Conservation (phyloP, 2,113 vertebrate genomes). For the Boleophthalmus pectinirostris region DNA sequence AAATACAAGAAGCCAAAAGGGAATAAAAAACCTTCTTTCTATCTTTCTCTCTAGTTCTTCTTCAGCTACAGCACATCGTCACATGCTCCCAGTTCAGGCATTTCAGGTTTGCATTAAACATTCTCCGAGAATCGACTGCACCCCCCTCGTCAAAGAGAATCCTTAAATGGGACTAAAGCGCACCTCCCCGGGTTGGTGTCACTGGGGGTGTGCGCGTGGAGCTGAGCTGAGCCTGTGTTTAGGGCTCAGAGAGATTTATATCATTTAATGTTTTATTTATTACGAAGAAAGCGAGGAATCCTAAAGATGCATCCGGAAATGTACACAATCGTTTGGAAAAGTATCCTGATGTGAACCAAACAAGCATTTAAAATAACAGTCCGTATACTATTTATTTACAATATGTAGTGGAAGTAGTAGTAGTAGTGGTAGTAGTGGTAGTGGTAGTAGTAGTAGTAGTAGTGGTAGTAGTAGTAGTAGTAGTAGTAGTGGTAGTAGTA, state of each 20-base stretch:
- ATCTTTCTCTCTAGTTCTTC: not conserved
- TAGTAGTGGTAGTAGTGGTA: too few relatives aligned
- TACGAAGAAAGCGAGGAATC: not conserved
- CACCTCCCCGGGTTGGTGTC: not conserved
- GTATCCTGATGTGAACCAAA: not conserved
- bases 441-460: too few relatives aligned
- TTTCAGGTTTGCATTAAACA: not conserved
- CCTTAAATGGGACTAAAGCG: not conserved
- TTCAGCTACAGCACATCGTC: not conserved
- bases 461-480: too few relatives aligned
- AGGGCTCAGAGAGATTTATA: not conserved
- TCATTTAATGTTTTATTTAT: slow-evolving; percentile 1
- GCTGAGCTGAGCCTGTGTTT: not conserved
- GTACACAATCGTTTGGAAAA: not conserved
- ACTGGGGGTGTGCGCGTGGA: not conserved
- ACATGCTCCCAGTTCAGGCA: not conserved
- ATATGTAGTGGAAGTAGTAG: too few relatives aligned
- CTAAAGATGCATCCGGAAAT: not conserved
- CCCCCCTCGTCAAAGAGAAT: not conserved
- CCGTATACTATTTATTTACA: not conserved
- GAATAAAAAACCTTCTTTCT: not conserved
- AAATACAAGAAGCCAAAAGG: not conserved
- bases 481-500: too few relatives aligned
- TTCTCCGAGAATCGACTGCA: not conserved
- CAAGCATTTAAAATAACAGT: not conserved